A percentile compares a stretch with the other conserved stretches of the same genome.
These are phyloP conservation scores for Knipowitschia caucasica DNA, from an alignment of 2,797 vertebrate genomes.

Conservation along the genomic window DNA sequence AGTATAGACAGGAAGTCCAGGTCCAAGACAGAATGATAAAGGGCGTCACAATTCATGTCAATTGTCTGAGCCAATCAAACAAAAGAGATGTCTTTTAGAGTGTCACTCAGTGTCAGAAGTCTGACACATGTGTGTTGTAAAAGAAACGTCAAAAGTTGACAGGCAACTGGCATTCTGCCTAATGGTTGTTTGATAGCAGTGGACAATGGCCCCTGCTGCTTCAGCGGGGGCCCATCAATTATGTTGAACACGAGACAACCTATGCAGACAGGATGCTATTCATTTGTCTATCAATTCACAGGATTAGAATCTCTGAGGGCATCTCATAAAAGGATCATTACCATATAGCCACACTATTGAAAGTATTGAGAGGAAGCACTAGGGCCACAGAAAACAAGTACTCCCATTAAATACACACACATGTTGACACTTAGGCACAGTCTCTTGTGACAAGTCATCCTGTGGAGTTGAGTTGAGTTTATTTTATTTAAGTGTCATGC, in stretches of 20 bases:
- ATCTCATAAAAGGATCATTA: constrained; percentile 55
- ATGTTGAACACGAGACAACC: constrained; percentile 56
- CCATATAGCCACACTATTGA: constrained; percentile 56
- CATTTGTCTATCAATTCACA: constrained; percentile 65
- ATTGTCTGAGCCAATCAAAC: constrained; percentile 54
- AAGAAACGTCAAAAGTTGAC: constrained; percentile 67
- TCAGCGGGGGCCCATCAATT: constrained; percentile 57
- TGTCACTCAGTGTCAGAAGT: constrained; percentile 37
- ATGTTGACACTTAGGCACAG: constrained; percentile 34
- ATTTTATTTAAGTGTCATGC: background rate
- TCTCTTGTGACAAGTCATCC: constrained; percentile 11
- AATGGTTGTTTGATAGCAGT: constrained; percentile 71
- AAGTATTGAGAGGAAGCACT: constrained; percentile 39
- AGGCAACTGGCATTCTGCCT: constrained; percentile 64
- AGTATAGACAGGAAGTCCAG: constrained; percentile 20
- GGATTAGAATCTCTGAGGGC: constrained; percentile 54
- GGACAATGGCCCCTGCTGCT: constrained; percentile 55
- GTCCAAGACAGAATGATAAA: constrained; percentile 28
- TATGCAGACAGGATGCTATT: constrained; percentile 55
- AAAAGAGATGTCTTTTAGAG: constrained; percentile 50
- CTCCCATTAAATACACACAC: constrained; percentile 26
- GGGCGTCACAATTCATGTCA: constrained; percentile 36
- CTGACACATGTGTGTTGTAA: constrained; percentile 41
- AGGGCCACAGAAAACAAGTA: constrained; percentile 47
- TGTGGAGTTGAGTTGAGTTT: background rate